Percentiles rank a stretch among this genome's conserved stretches.
These are phyloP conservation scores for Globodera rostochiensis DNA, from an alignment of 1,140 invertebrate species.

Conservation along the genomic window DNA sequence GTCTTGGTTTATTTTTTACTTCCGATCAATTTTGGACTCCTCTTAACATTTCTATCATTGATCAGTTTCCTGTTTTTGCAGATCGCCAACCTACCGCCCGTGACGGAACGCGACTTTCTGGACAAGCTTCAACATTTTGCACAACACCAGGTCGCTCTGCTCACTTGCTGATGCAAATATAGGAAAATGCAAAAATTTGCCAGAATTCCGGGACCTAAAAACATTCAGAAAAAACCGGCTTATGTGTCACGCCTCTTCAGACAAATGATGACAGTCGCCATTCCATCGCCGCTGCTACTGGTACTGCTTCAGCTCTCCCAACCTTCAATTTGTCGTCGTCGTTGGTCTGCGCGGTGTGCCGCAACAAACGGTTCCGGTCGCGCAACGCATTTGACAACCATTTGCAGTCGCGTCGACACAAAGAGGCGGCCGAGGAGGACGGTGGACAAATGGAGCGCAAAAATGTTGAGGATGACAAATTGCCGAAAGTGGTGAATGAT, in stretches of 20 bases:
- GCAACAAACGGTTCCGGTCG: constrained; percentile 78
- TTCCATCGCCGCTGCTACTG: not conserved
- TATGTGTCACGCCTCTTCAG: no score
- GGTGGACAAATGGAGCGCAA: constrained; percentile 32
- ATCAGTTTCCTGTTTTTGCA: constrained; percentile 7
- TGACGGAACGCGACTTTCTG: constrained; percentile 49
- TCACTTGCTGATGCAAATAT: not conserved
- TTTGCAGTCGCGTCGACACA: constrained; percentile 88
- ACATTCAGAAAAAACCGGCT: no score
- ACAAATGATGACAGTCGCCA: no score
- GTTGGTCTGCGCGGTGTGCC: constrained; percentile 70
- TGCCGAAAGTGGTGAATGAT: not conserved
- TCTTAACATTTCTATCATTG: not conserved
- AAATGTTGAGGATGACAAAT: constrained; percentile 19
- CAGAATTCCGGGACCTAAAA: no score
- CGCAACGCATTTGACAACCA: constrained; percentile 87
- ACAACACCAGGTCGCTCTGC: not conserved
- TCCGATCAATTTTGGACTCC: not conserved
- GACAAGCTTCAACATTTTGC: constrained; percentile 44
- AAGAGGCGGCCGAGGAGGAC: constrained; percentile 67
- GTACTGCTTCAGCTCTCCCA: not conserved
- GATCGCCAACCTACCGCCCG: constrained; percentile 54
- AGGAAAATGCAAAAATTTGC: not conserved
- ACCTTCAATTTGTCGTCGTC: not conserved
- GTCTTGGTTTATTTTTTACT: not conserved